Base-by-base conservation (phyloP, 23 tunicate species). In the Ascidia mentula region DNA sequence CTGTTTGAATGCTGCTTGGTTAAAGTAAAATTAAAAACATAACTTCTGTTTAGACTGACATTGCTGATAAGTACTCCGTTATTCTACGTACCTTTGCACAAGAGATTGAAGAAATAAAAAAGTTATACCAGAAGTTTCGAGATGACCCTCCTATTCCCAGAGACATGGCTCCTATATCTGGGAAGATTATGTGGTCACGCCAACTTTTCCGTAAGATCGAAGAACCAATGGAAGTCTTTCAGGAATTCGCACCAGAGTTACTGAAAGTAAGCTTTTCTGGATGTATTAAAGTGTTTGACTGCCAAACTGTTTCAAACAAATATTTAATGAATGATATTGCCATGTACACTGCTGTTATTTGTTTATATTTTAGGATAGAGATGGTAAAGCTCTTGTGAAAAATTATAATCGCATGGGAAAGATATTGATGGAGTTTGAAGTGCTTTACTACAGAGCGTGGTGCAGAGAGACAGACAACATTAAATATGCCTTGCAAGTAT, bases 341-440 rank as follows among this genome's bases (percentile, higher is more conserved):
- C 7, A 38, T 75, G 7, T 75, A 26, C 59, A 26, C 69, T 39
- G 1, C n/a, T 38, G 6, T 4, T 12, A 37, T 15, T 31, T 9
- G n/a, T 17, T 15, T 45, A 18, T 45, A 31, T 73, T 76, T 20
- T 65, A 93, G 98, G 93, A 88, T 13, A 93, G 84, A 73, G 97
- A 91, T 22, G 99, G 99, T 24, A 82, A 89, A 69, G 45, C 42
- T 17, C 45, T 87, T 28, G 85, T 89, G 36, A 81, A 69, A 60
- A 93, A 87, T 40, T 93, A 93, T 84, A 93, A 93, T 87, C 83
- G 75, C 36, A 82, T 93, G 81, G 98, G 98, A 30, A 93, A 93
- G 69, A 84, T 93, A n/a, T 40, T 93, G 86, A 93, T 93, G 98
- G 98, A 93, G 46, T 93, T 93, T 84, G 98, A 93, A 37, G 93